phyloP scores from a whole-genome alignment of 1,140 invertebrate genomes.

The Hyphantria cunea region DNA sequence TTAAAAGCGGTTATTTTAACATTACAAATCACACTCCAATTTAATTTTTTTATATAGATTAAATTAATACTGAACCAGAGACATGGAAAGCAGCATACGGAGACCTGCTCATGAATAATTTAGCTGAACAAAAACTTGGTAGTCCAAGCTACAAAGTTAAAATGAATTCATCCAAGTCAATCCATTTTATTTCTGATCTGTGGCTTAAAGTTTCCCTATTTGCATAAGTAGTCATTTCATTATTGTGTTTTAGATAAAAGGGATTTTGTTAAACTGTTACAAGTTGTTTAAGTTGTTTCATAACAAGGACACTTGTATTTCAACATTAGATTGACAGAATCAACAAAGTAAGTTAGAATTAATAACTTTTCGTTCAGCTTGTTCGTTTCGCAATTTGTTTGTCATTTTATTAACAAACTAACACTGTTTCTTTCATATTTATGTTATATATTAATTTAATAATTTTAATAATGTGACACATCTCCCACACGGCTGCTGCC shows the following conservation, averaged over 20 bases:
- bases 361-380: no score
- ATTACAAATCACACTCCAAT: no score
- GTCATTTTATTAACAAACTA: not conserved
- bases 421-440: no score
- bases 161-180: slow-evolving; percentile 32
- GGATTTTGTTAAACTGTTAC: not conserved
- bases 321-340: not conserved
- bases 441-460: no score
- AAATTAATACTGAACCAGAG: slow-evolving; percentile 12
- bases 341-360: not conserved
- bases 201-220: slow-evolving; percentile 14
- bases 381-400: not conserved
- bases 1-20: no score
- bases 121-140: slow-evolving; percentile 25
- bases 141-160: slow-evolving; percentile 19
- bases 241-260: slow-evolving; percentile 5
- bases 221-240: slow-evolving; percentile 5
- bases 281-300: not conserved
- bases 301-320: not conserved
- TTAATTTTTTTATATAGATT: no score
- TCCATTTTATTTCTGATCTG: slow-evolving; percentile 26
- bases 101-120: slow-evolving; percentile 30
- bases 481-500: no score
- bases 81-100: slow-evolving; percentile 6
- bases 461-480: no score